phyloP scores from a whole-genome alignment of 2,113 vertebrate species.

The Craseonycteris thonglongyai region DNA sequence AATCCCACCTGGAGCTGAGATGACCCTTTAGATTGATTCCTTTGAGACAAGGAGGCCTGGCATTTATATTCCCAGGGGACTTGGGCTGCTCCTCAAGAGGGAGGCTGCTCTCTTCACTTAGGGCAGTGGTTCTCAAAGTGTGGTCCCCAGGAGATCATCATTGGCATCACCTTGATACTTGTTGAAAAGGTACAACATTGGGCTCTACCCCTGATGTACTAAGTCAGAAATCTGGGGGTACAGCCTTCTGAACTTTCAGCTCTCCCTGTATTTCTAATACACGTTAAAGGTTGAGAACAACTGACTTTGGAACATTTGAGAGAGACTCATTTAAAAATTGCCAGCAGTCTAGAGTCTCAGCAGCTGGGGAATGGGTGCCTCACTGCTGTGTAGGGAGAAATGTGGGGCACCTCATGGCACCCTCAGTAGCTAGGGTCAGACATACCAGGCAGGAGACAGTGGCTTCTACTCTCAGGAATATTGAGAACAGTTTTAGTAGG shows the following conservation, averaged over 20 bases:
- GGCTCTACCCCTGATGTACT: neutral
- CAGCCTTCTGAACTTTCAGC: neutral
- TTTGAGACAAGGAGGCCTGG: neutral
- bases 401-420: accelerated
- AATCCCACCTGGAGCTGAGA: neutral
- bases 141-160: neutral
- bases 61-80: neutral
- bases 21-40: neutral
- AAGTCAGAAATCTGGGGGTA: neutral
- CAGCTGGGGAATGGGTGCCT: neutral
- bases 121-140: neutral
- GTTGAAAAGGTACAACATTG: neutral
- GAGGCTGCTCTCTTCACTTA: neutral
- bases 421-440: neutral
- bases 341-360: neutral
- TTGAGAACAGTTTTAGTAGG: neutral
- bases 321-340: neutral
- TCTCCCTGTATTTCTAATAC: neutral
- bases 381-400: neutral
- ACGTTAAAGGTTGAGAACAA: neutral
- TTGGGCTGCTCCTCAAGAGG: neutral
- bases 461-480: neutral
- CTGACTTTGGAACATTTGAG: neutral
- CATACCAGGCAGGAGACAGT: neutral
- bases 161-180: neutral